These are phyloP conservation scores for Clepsis dumicolana DNA, from an alignment of 2,888 invertebrate species.

Conservation along the genomic window DNA sequence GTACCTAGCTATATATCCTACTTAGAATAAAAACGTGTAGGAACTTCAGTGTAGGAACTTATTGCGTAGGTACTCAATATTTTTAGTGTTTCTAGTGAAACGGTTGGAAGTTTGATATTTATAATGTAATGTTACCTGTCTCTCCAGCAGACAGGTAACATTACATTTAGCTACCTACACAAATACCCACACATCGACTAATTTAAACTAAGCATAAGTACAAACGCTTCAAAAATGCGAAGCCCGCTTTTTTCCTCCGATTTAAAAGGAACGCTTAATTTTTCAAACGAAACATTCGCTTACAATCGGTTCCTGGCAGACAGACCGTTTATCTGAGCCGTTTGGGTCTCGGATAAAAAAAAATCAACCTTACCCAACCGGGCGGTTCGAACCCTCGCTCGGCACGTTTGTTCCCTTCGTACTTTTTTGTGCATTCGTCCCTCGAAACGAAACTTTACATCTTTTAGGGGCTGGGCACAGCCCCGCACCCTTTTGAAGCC, in stretches of 20 bases:
- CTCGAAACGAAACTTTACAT: slow-evolving; percentile 55
- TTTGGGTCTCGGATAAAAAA: slow-evolving; percentile 64
- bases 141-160: too few species aligned
- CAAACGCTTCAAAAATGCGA: not conserved
- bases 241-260: not conserved
- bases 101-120: too few species aligned
- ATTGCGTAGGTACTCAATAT: too few species aligned
- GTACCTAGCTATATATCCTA: not conserved
- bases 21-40: not conserved
- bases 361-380: slow-evolving; percentile 61
- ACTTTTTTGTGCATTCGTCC: slow-evolving; percentile 67
- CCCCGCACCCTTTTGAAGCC: slow-evolving; percentile 68
- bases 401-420: slow-evolving; percentile 64
- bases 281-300: slow-evolving; percentile 21
- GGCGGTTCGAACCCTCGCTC: slow-evolving; percentile 63
- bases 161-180: not conserved
- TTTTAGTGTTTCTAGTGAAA: too few species aligned
- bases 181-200: not conserved
- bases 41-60: too few species aligned
- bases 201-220: not conserved
- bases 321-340: slow-evolving; percentile 52
- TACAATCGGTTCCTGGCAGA: slow-evolving; percentile 51
- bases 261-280: not conserved
- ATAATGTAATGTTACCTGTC: too few species aligned
- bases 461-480: slow-evolving; percentile 61